Evolutionary conservation across 1,140 invertebrate species (phyloP).

Genomic region (Saxidomus purpurata): DNA sequence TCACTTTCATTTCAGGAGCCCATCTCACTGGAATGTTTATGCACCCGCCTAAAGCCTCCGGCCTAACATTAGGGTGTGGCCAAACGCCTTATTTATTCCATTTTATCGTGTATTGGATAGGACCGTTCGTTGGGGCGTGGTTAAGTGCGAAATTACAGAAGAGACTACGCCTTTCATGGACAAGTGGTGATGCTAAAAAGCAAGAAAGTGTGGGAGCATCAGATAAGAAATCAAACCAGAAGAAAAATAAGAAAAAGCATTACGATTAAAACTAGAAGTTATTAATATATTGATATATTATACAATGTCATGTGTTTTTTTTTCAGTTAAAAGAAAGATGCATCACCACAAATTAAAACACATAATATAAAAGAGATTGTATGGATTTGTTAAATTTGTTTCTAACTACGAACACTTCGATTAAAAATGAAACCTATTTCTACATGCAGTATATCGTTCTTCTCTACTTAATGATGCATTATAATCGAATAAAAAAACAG

Average conservation of each 20-base stretch:
- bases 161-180: neutral
- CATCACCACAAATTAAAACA: too few relatives aligned
- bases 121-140: constrained; percentile 90
- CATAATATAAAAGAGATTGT: too few relatives aligned
- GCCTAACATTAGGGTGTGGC: constrained; percentile 94
- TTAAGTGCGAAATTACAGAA: constrained; percentile 16
- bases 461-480: too few relatives aligned
- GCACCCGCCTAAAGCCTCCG: constrained; percentile 95
- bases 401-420: too few relatives aligned
- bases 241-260: neutral
- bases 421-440: too few relatives aligned
- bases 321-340: too few relatives aligned
- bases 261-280: neutral
- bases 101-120: constrained; percentile 95
- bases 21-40: constrained; percentile 97
- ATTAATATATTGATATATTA: too few relatives aligned
- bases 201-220: neutral
- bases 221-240: neutral
- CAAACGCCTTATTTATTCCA: constrained; percentile 94
- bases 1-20: constrained; percentile 91
- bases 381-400: too few relatives aligned
- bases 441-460: too few relatives aligned
- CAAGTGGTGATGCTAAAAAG: too few relatives aligned
- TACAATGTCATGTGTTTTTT: too few relatives aligned
- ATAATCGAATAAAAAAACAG: too few relatives aligned